Evolutionary conservation across 37 sponge, comb jelly and placozoan species (phyloP), one percentile per base, ranked within the genome.

Genomic region (Axinella damicornis): DNA sequence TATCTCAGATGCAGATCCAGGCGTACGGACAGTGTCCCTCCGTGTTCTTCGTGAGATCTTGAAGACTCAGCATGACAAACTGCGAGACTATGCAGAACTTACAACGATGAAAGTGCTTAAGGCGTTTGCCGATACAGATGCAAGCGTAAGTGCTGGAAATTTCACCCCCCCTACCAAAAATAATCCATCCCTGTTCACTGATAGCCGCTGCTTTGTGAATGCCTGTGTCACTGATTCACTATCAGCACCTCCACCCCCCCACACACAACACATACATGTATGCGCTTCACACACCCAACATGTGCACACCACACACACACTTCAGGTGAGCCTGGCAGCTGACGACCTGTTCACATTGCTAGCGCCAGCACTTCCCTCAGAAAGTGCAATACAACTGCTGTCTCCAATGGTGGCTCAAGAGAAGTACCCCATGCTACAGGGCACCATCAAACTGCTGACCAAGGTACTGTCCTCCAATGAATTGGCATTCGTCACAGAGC

Each of bases 311-410:
- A 46, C 46, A 46, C 46, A 46, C 46, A 46, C 46, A 46, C 66
- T 12, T 19, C 64, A 92, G 91, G 85, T 92, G 20, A 87, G 90
- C 31, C 85, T 83, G 67, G 82, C 92, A 0, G 82, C 90, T 35
- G 96, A 96, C 34, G 96, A 96, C 58, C 53, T 87, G 31, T 79
- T 96, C 65, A 39, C 80, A 28, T 70, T 85, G 17, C 64, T 93
- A 21, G 88, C 94, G 0, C 88, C 76, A 13, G 80, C 88, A 0
- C 73, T 96, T 5, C 90, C 90, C 18, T 61, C 79, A 12, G 77
- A 72, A 25, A 71, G 65, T 60, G 65, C 84, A n/a, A 18, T 93
- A 9, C 57, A 69, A 15, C 69, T 90, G 24, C 73, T 96, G 21
- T 55, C 60, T 5, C 96, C 95, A 14, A 70, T 90, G 58, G 73